Evolutionary conservation across 2,113 vertebrate genomes (phyloP), one percentile per base, ranked within the genome.

Genomic region (Puffinus mauretanicus): DNA sequence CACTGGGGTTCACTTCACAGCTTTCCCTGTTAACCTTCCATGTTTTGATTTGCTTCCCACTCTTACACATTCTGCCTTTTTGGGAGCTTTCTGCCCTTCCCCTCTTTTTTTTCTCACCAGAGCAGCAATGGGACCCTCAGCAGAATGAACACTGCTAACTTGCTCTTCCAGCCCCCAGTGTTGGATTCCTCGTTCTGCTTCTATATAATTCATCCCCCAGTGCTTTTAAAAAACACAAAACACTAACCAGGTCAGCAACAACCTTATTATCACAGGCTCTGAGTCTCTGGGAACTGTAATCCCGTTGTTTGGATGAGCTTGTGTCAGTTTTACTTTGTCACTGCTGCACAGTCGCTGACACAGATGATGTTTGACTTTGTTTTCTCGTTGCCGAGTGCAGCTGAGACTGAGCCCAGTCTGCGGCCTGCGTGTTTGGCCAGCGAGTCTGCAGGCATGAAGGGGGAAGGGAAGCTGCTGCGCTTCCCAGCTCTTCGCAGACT

Each of bases 351-450:
- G 92, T 70, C 9, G 1, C 94, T 94, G 95, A 92, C 94, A 92
- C 95, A 95, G 94, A 94, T 82, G 91, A 95, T 96, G 92, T 96
- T 97, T 97, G 94, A 96, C 94, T 97, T 92, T 93, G 92, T 97
- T 95, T 94, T 92, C 65, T 84, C 1, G 61, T 94, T 94, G 88
- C 96, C 4, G 61, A 93, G 94, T n/a, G 34, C 91, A 34, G 52
- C 88, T 88, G 92, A 88, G 94, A 71, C 58, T 52, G 82, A 93
- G 88, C 95, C 91, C 92, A 76, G 77, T 52, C 61, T 95, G 96
- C 65, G 86, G 71, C 94, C 67, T 52, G 62, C 0, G 0, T 93
- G 38, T 72, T 95, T 2, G 75, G 87, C 78, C 83, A 71, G 5
- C 0, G 0, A 76, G 40, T 82, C 52, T 81, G 66, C 71, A 75